Evolutionary conservation across 2,888 invertebrate species (phyloP).

Genomic region (Parnassius apollo): DNA sequence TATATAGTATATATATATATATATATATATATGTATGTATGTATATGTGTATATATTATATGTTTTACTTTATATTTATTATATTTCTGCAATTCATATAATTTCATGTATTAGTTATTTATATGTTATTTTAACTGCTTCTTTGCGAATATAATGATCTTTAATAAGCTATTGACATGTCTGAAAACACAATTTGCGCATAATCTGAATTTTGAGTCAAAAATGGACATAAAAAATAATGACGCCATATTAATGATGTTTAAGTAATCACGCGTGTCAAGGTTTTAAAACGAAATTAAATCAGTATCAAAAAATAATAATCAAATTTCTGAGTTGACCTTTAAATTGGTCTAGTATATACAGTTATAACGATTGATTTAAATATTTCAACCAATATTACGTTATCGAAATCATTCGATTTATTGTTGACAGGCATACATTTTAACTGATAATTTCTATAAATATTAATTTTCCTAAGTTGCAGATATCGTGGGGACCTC

Average conservation of each 20-base stretch:
- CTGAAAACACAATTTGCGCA: too few relatives aligned
- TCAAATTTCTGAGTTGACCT: conserved; percentile 9
- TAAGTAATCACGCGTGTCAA: conserved; percentile 11
- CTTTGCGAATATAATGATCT: too few relatives aligned
- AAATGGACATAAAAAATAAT: background rate
- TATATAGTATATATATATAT: too few relatives aligned
- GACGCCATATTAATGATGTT: conserved; percentile 1
- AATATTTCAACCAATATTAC: background rate
- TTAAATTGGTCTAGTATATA: conserved; percentile 7
- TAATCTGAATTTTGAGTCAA: too few relatives aligned
- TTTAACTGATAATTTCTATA: too few relatives aligned
- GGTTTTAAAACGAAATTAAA: conserved; percentile 7
- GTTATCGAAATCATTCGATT: background rate
- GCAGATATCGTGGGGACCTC: too few relatives aligned
- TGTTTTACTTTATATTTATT: too few relatives aligned
- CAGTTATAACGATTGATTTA: background rate
- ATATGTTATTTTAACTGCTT: background rate
- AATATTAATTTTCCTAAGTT: background rate
- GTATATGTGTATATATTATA: too few relatives aligned
- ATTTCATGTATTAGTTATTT: too few relatives aligned
- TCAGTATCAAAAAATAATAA: background rate
- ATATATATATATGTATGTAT: too few relatives aligned
- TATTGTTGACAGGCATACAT: background rate
- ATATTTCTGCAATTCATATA: too few relatives aligned
- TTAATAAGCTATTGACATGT: too few relatives aligned